Evolutionary conservation across 2,113 vertebrate genomes (phyloP).

Genomic region (Alaudala cheleensis): DNA sequence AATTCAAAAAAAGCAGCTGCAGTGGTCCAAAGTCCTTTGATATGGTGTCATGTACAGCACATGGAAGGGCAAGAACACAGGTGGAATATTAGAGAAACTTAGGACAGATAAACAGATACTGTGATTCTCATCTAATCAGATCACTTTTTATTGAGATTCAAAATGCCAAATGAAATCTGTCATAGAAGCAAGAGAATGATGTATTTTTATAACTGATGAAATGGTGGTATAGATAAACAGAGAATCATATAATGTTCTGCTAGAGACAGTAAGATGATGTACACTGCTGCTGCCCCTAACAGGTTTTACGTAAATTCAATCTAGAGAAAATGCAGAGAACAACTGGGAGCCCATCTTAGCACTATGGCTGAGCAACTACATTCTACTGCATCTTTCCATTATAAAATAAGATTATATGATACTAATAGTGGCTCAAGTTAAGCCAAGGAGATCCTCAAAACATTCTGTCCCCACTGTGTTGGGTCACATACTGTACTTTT

Average conservation of each 20-base stretch:
- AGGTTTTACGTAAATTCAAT: not conserved
- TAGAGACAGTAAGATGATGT: not conserved
- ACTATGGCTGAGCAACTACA: not conserved
- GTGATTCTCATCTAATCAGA: not conserved
- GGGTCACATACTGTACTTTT: not conserved
- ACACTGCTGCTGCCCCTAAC: not conserved
- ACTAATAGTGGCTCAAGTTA: not conserved
- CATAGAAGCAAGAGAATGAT: not conserved
- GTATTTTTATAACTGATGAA: not conserved
- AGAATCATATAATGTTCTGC: not conserved
- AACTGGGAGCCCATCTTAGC: not conserved
- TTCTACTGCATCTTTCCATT: not conserved
- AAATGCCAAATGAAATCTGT: not conserved
- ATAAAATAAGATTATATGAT: not conserved
- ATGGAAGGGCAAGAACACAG: not conserved
- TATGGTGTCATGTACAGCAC: accelerated
- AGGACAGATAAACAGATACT: not conserved
- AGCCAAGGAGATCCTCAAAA: not conserved
- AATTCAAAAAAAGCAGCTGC: not conserved
- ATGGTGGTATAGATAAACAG: not conserved
- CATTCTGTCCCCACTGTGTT: not conserved
- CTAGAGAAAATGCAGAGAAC: not conserved
- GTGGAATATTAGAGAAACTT: not conserved
- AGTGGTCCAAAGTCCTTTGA: not conserved
- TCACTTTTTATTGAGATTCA: not conserved